Evolutionary conservation across 2,113 vertebrate genomes (phyloP).

Genomic region (Oreamnos americanus): DNA sequence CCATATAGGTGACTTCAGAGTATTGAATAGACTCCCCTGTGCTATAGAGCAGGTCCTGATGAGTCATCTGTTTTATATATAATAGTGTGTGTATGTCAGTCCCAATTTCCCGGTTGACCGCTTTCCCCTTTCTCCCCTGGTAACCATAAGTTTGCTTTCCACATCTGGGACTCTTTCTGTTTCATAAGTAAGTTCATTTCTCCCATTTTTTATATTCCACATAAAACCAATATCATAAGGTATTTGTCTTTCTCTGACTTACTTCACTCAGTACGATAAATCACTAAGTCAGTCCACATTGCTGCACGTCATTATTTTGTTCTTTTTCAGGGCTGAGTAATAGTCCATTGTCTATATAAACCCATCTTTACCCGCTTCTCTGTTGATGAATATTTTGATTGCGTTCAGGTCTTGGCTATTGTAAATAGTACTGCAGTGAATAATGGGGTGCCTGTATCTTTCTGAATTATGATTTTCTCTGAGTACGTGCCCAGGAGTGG

Average conservation of each 20-base stretch:
- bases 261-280: neutral
- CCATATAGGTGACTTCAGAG: neutral
- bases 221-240: neutral
- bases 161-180: neutral
- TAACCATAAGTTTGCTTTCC: neutral
- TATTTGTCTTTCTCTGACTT: neutral
- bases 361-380: neutral
- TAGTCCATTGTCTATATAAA: neutral
- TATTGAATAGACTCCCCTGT: neutral
- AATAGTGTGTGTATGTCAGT: neutral
- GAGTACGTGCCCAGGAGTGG: neutral
- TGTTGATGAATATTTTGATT: neutral
- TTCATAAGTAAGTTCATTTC: neutral
- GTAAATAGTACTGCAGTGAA: neutral
- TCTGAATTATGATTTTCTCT: neutral
- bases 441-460: neutral
- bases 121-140: neutral
- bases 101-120: neutral
- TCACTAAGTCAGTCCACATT: neutral
- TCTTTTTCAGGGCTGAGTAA: neutral
- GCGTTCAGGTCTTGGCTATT: neutral
- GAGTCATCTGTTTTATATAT: neutral
- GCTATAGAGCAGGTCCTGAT: neutral
- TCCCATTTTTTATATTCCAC: neutral
- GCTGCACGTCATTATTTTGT: neutral